Evolutionary conservation across 2,113 vertebrate genomes (phyloP), one percentile per base, ranked within the genome.

Genomic region (Esox niger): DNA sequence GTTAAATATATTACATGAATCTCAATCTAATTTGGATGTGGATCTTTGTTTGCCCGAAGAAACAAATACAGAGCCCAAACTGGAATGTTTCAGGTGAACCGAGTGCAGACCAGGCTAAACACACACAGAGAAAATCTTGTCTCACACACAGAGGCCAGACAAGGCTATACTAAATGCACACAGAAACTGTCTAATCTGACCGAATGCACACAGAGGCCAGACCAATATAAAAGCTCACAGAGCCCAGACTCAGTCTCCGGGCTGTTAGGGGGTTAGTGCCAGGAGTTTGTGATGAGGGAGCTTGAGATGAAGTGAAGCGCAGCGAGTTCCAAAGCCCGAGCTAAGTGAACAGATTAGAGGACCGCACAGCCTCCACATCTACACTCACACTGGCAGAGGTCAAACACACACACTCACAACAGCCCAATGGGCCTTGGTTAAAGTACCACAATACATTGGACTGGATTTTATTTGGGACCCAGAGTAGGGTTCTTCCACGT

Each of bases 261-360:
- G 32, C 69, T 68, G 64, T n/a, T n/a, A 54, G 31, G 23, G 58
- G 56, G 35, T 32, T 20, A 25, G 43, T 26, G 13, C 71, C 67
- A 80, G 57, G 58, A 72, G 52, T 69, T 32, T 76, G 58, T 74
- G 80, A 82, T 76, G 78, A 77, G 64, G 70, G 64, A 77, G 71
- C 69, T 79, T 80, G 63, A 62, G 67, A 70, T 66, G 74, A 84
- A 83, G 76, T 66, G 20, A 74, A 78, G 73, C 49, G 13, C 33
- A 74, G 77, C 68, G 35, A 81, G 74, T 61, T 54, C 66, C 71
- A 81, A 84, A 84, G 73, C 81, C 67, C 0, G 31, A 73, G 75
- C 68, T 81, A 81, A 86, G 77, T 79, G 78, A 74, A 52, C 66
- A 82, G 82, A 85, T 88, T 84, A 81, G 62, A 81, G 68, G 68